Percentiles rank a stretch among this genome's conserved stretches.
These are phyloP conservation scores for Antheraea assamensis DNA, from an alignment of 2,888 invertebrate genomes.

Conservation along the genomic window DNA sequence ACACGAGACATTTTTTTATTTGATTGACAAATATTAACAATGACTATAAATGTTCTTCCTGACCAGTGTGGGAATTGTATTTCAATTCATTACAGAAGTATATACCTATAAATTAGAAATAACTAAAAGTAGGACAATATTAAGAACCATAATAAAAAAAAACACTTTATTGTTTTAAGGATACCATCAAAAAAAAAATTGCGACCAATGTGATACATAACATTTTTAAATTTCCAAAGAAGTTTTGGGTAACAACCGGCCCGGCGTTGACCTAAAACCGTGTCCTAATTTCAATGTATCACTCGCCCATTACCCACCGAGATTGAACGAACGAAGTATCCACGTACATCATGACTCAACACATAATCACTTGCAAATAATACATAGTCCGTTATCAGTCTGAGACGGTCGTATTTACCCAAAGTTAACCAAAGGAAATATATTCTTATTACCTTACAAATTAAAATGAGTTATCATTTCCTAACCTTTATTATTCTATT, in stretches of 20 bases:
- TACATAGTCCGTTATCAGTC: slow-evolving; percentile 11
- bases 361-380: slow-evolving; percentile 14
- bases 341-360: slow-evolving; percentile 14
- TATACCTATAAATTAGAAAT: no score
- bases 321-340: slow-evolving; percentile 4
- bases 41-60: no score
- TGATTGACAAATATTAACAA: no score
- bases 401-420: slow-evolving; percentile 7
- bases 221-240: neutral
- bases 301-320: neutral
- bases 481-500: neutral
- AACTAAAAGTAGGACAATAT: no score
- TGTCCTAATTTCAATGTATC: slow-evolving; percentile 8
- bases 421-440: neutral
- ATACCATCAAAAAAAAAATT: neutral
- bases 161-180: no score
- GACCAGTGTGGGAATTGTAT: no score
- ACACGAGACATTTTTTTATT: no score
- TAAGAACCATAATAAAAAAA: neutral
- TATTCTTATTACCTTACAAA: neutral
- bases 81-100: no score
- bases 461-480: neutral
- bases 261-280: neutral
- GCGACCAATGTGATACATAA: neutral
- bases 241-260: neutral